Evolutionary conservation across 2,113 vertebrate species (phyloP).

Genomic region (sheep (Ovis aries)): ARS-UI_Ramb_v3.0 NC_056058.1:97019501-97020000

Average conservation of each 20-base stretch:
- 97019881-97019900: not conserved
- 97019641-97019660: not conserved
- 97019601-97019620: not conserved
- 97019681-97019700: not conserved
- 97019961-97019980: not conserved
- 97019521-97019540: not conserved
- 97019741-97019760: not conserved
- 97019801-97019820: not conserved
- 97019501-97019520: too few relatives aligned
- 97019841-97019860: not conserved
- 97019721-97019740: not conserved
- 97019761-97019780: not conserved
- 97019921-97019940: not conserved
- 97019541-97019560: not conserved
- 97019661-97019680: not conserved
- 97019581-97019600: not conserved
- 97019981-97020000: not conserved
- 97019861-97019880: not conserved
- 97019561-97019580: not conserved
- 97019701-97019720: not conserved
- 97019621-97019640: not conserved
- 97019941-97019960: not conserved
- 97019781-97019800: not conserved
- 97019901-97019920: not conserved
- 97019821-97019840: not conserved